These are phyloP conservation scores for Tigriopus japonicus DNA, from an alignment of 1,140 invertebrate genomes.

Conservation along the genomic window DNA sequence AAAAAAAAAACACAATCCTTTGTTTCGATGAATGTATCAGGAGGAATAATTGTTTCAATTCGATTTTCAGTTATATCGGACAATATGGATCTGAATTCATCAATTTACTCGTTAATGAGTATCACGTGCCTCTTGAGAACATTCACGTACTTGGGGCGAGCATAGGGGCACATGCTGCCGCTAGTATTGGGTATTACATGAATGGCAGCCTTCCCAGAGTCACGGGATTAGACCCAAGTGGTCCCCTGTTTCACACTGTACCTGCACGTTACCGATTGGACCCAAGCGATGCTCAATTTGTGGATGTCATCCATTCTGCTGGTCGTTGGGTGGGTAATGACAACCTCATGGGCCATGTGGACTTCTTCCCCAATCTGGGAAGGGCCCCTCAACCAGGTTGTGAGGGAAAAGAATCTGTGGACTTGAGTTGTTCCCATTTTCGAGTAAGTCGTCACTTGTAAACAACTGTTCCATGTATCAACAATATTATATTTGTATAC, in stretches of 20 bases:
- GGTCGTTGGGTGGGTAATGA: slow-evolving; percentile 12
- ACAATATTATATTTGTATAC: neutral
- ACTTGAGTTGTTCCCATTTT: slow-evolving; percentile 8
- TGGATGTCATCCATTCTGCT: slow-evolving; percentile 75
- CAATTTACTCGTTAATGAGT: neutral
- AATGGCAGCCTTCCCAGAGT: neutral
- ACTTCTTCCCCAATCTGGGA: slow-evolving; percentile 70
- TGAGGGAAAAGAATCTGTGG: neutral
- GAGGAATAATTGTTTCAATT: no score
- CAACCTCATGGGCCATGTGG: slow-evolving; percentile 57
- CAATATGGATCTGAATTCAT: neutral
- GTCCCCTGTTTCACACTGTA: slow-evolving; percentile 4
- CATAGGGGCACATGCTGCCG: slow-evolving; percentile 9
- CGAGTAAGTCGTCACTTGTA: neutral
- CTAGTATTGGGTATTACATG: neutral
- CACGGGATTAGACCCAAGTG: slow-evolving; percentile 6
- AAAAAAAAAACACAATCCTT: no score
- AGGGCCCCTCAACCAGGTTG: slow-evolving; percentile 23
- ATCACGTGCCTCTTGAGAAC: neutral
- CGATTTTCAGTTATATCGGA: neutral
- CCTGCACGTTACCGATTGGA: slow-evolving; percentile 38
- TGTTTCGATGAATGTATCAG: no score
- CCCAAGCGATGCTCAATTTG: slow-evolving; percentile 64
- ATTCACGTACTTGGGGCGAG: slow-evolving; percentile 11
- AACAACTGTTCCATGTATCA: no score